These are phyloP conservation scores for Gorsachius goisagi DNA, from an alignment of 2,113 vertebrate genomes.

Conservation along the genomic window DNA sequence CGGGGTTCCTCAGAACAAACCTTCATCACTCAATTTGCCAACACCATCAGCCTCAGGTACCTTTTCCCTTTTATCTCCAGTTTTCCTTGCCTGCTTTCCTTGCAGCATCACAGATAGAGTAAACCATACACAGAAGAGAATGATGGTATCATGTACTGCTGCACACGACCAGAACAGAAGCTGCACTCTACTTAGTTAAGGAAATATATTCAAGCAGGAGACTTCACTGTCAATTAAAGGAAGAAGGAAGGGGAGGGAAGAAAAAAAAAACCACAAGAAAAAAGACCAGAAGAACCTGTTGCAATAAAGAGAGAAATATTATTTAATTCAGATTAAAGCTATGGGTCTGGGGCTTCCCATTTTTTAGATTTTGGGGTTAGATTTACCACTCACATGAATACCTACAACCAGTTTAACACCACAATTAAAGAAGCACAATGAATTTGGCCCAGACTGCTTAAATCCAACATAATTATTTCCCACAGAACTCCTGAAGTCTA, in stretches of 20 bases:
- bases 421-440: not conserved
- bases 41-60: not conserved
- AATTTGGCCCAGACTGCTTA: not conserved
- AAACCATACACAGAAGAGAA: not conserved
- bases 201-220: not conserved
- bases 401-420: constrained; percentile 7
- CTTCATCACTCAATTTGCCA: not conserved
- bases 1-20: not conserved
- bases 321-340: not conserved
- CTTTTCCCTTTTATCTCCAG: not conserved
- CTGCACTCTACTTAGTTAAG: not conserved
- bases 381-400: not conserved
- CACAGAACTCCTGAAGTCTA: constrained; percentile 25
- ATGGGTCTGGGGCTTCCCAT: not conserved
- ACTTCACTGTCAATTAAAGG: not conserved
- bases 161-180: not conserved
- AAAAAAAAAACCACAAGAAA: not conserved
- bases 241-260: not conserved
- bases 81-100: not conserved
- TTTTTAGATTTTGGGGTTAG: not conserved
- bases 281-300: constrained; percentile 66
- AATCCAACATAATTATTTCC: constrained; percentile 12
- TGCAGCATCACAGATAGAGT: not conserved
- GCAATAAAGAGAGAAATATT: not conserved
- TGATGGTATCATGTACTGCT: not conserved